Conservation (phyloP, 1,140 invertebrate species). For the Nasonia giraulti region DNA sequence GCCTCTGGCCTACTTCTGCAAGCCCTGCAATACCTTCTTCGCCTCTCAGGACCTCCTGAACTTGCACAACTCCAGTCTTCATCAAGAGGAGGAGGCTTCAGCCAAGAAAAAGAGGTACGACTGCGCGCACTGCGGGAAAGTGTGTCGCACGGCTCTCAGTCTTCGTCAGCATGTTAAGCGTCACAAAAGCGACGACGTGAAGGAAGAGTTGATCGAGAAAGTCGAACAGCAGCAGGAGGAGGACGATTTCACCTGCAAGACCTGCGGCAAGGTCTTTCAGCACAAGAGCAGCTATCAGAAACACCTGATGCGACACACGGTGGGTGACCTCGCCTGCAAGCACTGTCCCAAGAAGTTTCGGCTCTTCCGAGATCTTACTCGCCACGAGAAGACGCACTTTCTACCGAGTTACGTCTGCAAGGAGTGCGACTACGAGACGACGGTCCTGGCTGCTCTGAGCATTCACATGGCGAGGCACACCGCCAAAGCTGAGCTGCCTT, state of each 20-base stretch:
- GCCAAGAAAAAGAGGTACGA: conserved; percentile 63
- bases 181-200: conserved; percentile 53
- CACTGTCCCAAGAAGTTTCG: conserved; percentile 71
- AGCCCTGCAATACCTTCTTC: conserved; percentile 63
- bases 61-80: conserved; percentile 60
- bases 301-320: conserved; percentile 66
- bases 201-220: conserved; percentile 28
- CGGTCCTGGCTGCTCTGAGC: conserved; percentile 65
- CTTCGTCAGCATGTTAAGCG: conserved; percentile 68
- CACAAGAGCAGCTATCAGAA: conserved; percentile 71
- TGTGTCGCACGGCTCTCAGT: conserved; percentile 62
- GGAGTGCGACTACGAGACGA: conserved; percentile 72
- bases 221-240: conserved; percentile 7
- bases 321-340: conserved; percentile 68
- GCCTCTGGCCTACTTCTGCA: conserved; percentile 64
- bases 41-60: conserved; percentile 60
- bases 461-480: conserved; percentile 69
- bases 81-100: conserved; percentile 18
- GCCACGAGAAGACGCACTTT: conserved; percentile 73
- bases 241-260: conserved; percentile 65
- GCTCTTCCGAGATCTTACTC: conserved; percentile 66
- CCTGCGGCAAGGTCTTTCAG: conserved; percentile 69
- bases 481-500: conserved; percentile 70
- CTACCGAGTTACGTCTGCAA: conserved; percentile 69
- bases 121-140: conserved; percentile 64